Percentiles rank a stretch among this genome's conserved stretches.
Conservation (phyloP, 2,113 vertebrate genomes). For the Tor tambroides region DNA sequence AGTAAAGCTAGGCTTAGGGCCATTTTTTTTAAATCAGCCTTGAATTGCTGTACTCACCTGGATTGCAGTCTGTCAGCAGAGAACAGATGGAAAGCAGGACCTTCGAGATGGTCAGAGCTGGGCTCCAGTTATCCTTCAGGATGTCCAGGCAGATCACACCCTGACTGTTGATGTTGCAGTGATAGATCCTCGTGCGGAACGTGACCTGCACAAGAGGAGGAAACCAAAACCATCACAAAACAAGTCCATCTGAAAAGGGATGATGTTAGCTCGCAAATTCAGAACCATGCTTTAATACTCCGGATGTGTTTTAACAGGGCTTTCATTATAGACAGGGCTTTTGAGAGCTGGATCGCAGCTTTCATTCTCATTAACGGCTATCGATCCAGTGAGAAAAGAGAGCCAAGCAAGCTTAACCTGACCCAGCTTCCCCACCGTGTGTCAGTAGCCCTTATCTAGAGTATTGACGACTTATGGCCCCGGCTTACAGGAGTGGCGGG, state of each 20-base stretch:
- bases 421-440: conserved; percentile 28
- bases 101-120: conserved; percentile 93
- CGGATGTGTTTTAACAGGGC: conserved; percentile 3
- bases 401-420: conserved; percentile 25
- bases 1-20: neutral
- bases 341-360: conserved; percentile 7
- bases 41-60: conserved; percentile 75
- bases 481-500: neutral
- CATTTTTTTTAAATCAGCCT: neutral
- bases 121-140: conserved; percentile 94
- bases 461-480: neutral
- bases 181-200: conserved; percentile 92
- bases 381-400: conserved; percentile 27
- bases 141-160: conserved; percentile 94
- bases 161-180: conserved; percentile 96
- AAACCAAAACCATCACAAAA: neutral
- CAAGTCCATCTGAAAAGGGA: neutral
- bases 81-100: conserved; percentile 94
- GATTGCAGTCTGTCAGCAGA: conserved; percentile 92
- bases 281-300: conserved; percentile 8
- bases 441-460: neutral
- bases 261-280: neutral
- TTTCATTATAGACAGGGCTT: neutral
- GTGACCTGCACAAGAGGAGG: conserved; percentile 77
- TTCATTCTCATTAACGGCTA: conserved; percentile 41